Base-by-base conservation (phyloP, 2,888 invertebrate species). In the Trachelus tabidus region DNA sequence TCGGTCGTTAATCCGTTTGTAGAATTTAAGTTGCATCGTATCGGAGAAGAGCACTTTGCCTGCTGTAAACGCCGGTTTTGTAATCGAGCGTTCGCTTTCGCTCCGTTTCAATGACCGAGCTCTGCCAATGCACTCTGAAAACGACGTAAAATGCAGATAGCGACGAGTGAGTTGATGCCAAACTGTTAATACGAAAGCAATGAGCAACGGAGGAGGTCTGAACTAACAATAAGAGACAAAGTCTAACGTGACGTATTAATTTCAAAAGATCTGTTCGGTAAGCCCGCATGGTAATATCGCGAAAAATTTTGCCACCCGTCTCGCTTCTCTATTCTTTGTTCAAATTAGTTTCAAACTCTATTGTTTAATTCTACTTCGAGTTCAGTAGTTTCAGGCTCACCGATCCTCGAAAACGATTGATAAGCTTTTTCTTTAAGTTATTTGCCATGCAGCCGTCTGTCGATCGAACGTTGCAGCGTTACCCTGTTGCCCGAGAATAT, bases 21-120 rank as follows among this genome's bases (percentile, higher is more conserved):
- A 56, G 23, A 56, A 23, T 23, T 97, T 94, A 85, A 97, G 92
- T 34, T 97, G 95, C 96, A 97, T 97, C 35, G 97, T 97, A 90
- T 97, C 97, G 89, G 95, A 93, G 90, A 96, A 96, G 80, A 93
- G 93, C 12, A 95, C 94, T 76, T 94, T 92, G 23, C 92, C 92
- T 15, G 89, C 92, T 92, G 93, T 88, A 87, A 92, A 83, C 92
- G 90, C 83, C 87, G 92, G 81, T 91, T 91, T 81, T 88, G 90
- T 79, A 91, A 85, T 82, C 90, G 92, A 90, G 91, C 94, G 86
- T n/a, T 92, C 92, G 85, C 91, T 92, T 79, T 91, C 91, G 77
- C 92, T 92, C 68, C 92, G 88, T 68, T 88, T 89, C 23, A 92
- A 84, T 4, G 80, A 83, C 12, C 30, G 74, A 69, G 37, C 68